Evolutionary conservation across 2,888 invertebrate genomes (phyloP).

Genomic region (Cosmorhoe ocellata): DNA sequence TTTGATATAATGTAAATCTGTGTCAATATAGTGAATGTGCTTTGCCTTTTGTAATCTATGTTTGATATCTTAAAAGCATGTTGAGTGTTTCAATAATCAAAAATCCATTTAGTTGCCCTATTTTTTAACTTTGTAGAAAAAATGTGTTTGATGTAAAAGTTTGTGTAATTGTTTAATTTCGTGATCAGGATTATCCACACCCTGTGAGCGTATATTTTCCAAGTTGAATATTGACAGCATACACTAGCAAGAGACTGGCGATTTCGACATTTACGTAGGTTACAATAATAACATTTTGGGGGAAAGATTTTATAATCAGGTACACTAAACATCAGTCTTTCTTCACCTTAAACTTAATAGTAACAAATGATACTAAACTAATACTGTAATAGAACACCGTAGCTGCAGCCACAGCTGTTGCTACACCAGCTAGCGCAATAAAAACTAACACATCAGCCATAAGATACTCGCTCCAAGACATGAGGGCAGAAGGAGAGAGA

Average conservation of each 20-base stretch:
- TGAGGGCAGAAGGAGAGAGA: conserved; percentile 36
- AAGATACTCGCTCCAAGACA: conserved; percentile 34
- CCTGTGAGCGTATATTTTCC: too few relatives aligned
- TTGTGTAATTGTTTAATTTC: too few relatives aligned
- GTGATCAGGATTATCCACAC: too few relatives aligned
- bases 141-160: background rate
- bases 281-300: too few relatives aligned
- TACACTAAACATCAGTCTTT: background rate
- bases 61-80: conserved; percentile 2
- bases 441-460: conserved; percentile 23
- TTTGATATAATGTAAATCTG: too few relatives aligned
- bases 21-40: background rate
- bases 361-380: background rate
- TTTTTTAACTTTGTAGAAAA: background rate
- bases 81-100: background rate
- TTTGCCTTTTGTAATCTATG: background rate
- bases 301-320: too few relatives aligned
- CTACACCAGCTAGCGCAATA: background rate
- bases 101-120: too few relatives aligned
- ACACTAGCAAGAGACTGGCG: too few relatives aligned
- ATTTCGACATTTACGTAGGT: too few relatives aligned
- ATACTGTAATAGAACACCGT: background rate
- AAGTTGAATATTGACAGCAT: too few relatives aligned
- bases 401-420: background rate
- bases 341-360: background rate